These are phyloP conservation scores for Fukomys damarensis DNA, from an alignment of 2,113 vertebrate genomes.

Conservation along the genomic window DNA sequence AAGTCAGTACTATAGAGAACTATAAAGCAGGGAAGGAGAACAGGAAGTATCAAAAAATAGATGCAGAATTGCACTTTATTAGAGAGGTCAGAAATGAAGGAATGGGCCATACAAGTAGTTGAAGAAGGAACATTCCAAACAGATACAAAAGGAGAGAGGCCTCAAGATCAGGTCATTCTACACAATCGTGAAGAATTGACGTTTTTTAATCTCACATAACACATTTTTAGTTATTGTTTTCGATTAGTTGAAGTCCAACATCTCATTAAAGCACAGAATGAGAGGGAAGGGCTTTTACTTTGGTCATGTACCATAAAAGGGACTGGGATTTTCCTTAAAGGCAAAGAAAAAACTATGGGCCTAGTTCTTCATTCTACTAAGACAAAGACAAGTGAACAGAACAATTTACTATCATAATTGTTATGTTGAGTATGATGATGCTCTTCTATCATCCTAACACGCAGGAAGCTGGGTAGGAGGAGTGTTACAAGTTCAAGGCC, in stretches of 20 bases:
- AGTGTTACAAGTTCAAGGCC: not conserved
- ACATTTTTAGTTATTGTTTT: conserved; percentile 25
- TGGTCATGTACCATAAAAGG: not conserved
- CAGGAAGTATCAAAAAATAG: conserved; percentile 12
- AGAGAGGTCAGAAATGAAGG: conserved; percentile 14
- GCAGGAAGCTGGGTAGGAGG: not conserved
- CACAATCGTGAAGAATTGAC: not conserved
- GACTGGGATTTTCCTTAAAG: not conserved
- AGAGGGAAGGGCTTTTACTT: conserved; percentile 38
- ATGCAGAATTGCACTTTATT: not conserved
- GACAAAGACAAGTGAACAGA: conserved; percentile 15
- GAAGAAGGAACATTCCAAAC: not conserved
- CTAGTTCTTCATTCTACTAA: not conserved
- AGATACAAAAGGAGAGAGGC: not conserved
- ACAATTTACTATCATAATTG: conserved; percentile 55
- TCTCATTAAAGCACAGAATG: conserved; percentile 41
- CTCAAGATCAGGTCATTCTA: conserved; percentile 15
- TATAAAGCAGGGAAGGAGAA: not conserved
- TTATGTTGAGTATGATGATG: not conserved
- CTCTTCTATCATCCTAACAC: not conserved
- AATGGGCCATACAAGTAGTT: not conserved
- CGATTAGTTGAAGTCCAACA: conserved; percentile 36
- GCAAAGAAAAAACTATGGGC: not conserved
- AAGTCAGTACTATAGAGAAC: conserved; percentile 16
- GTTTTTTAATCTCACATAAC: conserved; percentile 14